Evolutionary conservation across 2,797 vertebrate species (phyloP).

Genomic region (Cephalopachus bancanus): DNA sequence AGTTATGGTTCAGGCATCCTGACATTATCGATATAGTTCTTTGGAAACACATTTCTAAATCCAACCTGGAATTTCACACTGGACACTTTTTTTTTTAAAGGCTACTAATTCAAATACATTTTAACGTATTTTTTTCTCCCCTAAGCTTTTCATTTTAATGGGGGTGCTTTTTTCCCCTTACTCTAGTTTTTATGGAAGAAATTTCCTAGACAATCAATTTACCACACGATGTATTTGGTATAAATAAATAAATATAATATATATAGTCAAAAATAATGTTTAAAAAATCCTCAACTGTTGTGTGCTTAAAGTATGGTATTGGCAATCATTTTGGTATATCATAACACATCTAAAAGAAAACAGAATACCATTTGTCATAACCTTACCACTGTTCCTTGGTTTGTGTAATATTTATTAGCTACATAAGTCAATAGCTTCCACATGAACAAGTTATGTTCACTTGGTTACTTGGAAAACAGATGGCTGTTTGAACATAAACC

Average conservation of each 20-base stretch:
- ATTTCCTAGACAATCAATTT: constrained; percentile 38
- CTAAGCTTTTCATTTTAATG: constrained; percentile 36
- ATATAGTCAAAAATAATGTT: constrained; percentile 27
- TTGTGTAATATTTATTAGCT: constrained; percentile 66
- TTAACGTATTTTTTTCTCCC: background rate
- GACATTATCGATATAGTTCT: background rate
- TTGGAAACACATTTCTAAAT: constrained; percentile 50
- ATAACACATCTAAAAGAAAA: constrained; percentile 54
- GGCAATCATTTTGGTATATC: background rate
- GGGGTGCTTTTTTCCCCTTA: background rate
- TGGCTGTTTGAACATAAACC: constrained; percentile 68
- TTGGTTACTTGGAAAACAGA: constrained; percentile 78
- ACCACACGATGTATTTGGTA: background rate
- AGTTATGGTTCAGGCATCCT: background rate
- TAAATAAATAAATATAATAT: background rate
- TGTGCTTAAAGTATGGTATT: constrained; percentile 45
- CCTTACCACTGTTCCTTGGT: constrained; percentile 26
- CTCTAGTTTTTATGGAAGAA: background rate
- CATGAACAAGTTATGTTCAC: constrained; percentile 31
- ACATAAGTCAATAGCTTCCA: constrained; percentile 68
- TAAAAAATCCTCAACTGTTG: constrained; percentile 27
- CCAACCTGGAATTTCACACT: background rate
- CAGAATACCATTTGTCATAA: constrained; percentile 63
- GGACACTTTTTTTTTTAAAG: background rate
- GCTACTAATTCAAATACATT: background rate